A percentile compares a stretch with the other conserved stretches of the same genome.
These are phyloP conservation scores for Drosophila aldrichi DNA, from an alignment of 2,888 invertebrate genomes.

Conservation along the genomic window DNA sequence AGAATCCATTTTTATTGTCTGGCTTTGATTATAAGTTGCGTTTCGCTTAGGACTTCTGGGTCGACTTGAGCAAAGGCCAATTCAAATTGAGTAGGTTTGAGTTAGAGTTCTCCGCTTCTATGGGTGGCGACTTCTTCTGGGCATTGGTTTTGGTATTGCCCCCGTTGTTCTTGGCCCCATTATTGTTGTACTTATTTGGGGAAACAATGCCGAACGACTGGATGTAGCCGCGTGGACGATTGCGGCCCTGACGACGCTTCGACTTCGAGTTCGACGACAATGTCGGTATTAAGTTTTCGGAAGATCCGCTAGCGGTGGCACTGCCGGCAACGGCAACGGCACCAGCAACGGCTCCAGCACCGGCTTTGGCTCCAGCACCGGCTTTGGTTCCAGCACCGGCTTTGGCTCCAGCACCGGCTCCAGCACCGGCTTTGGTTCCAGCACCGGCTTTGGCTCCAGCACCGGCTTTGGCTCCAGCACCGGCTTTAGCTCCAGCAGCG, in stretches of 20 bases:
- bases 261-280: conserved; percentile 1
- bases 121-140: conserved; percentile 15
- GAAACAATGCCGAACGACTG: conserved; percentile 49
- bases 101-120: neutral
- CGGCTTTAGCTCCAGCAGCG: neutral
- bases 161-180: neutral
- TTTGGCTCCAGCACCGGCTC: neutral
- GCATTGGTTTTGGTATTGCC: neutral
- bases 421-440: too few relatives aligned
- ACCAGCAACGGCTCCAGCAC: neutral
- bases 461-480: too few relatives aligned
- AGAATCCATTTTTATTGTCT: neutral
- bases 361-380: neutral
- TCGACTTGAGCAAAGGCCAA: neutral
- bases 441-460: neutral
- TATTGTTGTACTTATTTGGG: conserved; percentile 3
- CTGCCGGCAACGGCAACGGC: neutral
- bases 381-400: neutral
- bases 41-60: neutral
- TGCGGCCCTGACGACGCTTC: conserved; percentile 36
- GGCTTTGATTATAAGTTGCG: neutral
- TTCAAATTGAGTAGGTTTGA: neutral
- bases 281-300: too few relatives aligned
- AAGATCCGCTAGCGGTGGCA: too few relatives aligned
- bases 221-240: conserved; percentile 28